phyloP scores from a whole-genome alignment of 2,888 invertebrate species.

The Sabellastarte sp. region DNA sequence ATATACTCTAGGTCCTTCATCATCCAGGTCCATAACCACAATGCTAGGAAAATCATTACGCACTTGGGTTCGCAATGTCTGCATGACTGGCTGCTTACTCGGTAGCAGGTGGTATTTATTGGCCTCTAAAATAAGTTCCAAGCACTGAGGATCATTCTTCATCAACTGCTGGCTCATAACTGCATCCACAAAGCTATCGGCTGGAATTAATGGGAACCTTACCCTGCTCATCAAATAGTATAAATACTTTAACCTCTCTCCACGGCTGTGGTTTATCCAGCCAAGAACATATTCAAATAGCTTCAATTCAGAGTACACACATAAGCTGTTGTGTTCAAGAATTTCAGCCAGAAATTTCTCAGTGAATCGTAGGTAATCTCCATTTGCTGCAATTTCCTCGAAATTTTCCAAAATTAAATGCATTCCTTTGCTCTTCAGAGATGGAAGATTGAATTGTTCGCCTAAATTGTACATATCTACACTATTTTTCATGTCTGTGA shows the following conservation, averaged over 20 bases:
- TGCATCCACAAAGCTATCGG: slow-evolving; percentile 10
- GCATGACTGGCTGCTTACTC: slow-evolving; percentile 11
- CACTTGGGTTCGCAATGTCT: slow-evolving; percentile 15
- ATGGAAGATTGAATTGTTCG: slow-evolving; percentile 14
- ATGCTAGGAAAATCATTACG: slow-evolving; percentile 6
- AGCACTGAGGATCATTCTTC: slow-evolving; percentile 14
- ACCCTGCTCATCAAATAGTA: slow-evolving; percentile 9
- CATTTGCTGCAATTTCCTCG: slow-evolving; percentile 11
- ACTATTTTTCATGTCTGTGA: slow-evolving; percentile 10
- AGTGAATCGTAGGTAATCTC: slow-evolving; percentile 8
- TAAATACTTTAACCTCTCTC: neutral
- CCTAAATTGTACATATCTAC: slow-evolving; percentile 18
- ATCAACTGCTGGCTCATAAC: slow-evolving; percentile 14
- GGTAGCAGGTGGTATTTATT: slow-evolving; percentile 22
- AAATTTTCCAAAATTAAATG: slow-evolving; percentile 13
- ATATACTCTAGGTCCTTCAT: slow-evolving; percentile 12
- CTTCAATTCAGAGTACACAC: slow-evolving; percentile 7
- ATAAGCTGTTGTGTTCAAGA: slow-evolving; percentile 8
- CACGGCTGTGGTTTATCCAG: slow-evolving; percentile 10
- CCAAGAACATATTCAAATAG: slow-evolving; percentile 12
- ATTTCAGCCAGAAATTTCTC: slow-evolving; percentile 9
- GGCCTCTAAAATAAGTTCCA: slow-evolving; percentile 18
- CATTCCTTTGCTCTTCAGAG: slow-evolving; percentile 9
- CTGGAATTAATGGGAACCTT: slow-evolving; percentile 14
- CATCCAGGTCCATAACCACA: slow-evolving; percentile 17